Conservation (phyloP, 2,797 vertebrate species). For the Cynodonichthys magdalenae region DNA sequence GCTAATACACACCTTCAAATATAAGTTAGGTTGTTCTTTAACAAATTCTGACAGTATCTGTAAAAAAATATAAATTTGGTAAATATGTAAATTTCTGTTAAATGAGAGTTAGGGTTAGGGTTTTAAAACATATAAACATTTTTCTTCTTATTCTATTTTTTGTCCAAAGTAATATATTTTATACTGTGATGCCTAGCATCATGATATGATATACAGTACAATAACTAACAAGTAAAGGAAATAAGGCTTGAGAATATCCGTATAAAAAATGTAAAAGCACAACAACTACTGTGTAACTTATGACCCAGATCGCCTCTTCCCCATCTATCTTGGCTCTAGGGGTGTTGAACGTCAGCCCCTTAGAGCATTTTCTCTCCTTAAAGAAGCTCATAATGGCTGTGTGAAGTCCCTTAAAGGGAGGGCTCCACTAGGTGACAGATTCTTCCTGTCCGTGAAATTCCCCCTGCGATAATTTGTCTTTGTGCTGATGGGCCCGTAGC, state of each 20-base stretch:
- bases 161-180: too few relatives aligned
- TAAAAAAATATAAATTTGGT: too few relatives aligned
- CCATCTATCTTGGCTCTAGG: conserved; percentile 63
- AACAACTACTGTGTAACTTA: conserved; percentile 62
- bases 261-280: conserved; percentile 50
- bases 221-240: conserved; percentile 1
- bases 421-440: conserved; percentile 86
- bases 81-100: too few relatives aligned
- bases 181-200: too few relatives aligned
- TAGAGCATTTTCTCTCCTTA: conserved; percentile 74
- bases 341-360: conserved; percentile 62
- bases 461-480: conserved; percentile 92
- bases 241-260: conserved; percentile 11
- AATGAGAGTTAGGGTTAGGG: too few relatives aligned
- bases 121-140: too few relatives aligned
- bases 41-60: too few relatives aligned
- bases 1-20: too few relatives aligned
- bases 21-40: too few relatives aligned
- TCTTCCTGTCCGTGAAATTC: conserved; percentile 85
- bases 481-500: conserved; percentile 88
- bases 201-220: background rate
- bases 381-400: conserved; percentile 80
- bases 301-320: conserved; percentile 57
- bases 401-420: conserved; percentile 78
- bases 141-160: too few relatives aligned